These are phyloP conservation scores for Chrysemys picta DNA, from an alignment of 2,113 vertebrate genomes.

Conservation along the genomic window DNA sequence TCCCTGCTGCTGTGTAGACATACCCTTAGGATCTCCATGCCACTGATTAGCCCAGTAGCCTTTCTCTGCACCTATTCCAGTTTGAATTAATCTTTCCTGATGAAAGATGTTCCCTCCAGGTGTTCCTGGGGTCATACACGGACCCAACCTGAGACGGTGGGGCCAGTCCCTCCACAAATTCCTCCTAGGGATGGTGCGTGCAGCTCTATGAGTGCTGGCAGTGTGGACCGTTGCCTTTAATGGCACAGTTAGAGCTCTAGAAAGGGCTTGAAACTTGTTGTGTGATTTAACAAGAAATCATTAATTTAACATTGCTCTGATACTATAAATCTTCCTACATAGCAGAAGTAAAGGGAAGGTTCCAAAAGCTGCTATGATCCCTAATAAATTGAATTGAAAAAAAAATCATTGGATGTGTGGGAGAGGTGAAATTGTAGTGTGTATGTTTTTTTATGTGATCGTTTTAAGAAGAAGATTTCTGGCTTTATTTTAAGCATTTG, in stretches of 20 bases:
- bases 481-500: not conserved
- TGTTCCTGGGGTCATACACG: not conserved
- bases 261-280: not conserved
- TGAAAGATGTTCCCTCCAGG: not conserved
- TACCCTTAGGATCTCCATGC: not conserved
- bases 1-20: not conserved
- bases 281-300: conserved; percentile 6
- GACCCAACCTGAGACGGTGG: not conserved
- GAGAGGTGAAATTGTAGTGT: conserved; percentile 13
- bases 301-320: not conserved
- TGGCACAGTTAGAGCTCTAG: not conserved
- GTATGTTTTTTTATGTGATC: not conserved
- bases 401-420: not conserved
- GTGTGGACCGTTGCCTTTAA: not conserved
- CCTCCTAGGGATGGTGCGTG: not conserved
- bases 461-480: not conserved
- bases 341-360: not conserved
- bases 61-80: not conserved
- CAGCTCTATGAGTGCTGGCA: not conserved
- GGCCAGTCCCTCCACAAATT: not conserved
- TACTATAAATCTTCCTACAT: not conserved
- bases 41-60: not conserved
- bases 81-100: not conserved
- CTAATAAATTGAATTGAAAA: not conserved
- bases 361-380: conserved; percentile 23